phyloP scores from a whole-genome alignment of 2,113 vertebrate species.

The Ciconia boyciana region DNA sequence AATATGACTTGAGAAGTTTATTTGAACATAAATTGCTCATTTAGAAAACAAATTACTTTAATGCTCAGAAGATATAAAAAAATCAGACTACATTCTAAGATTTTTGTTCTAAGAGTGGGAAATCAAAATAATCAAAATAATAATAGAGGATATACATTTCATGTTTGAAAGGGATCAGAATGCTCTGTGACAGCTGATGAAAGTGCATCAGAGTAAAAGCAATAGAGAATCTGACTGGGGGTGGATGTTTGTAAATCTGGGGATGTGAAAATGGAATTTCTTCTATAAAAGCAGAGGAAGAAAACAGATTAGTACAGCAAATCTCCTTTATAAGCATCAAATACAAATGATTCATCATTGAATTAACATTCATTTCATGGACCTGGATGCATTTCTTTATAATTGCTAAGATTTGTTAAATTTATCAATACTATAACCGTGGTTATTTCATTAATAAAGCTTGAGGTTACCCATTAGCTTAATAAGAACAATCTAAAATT shows the following conservation, averaged over 20 bases:
- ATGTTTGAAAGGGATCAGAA: background rate
- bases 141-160: background rate
- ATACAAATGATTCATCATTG: background rate
- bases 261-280: background rate
- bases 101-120: background rate
- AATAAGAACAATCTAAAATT: constrained; percentile 27
- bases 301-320: background rate
- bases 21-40: background rate
- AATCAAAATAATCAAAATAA: background rate
- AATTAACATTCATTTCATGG: constrained; percentile 23
- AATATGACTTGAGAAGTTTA: background rate
- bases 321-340: background rate
- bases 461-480: constrained; percentile 13
- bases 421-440: constrained; percentile 35
- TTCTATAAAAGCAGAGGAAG: background rate
- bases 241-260: background rate
- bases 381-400: constrained; percentile 4
- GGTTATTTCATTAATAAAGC: constrained; percentile 37
- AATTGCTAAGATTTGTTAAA: constrained; percentile 35
- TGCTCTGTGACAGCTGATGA: background rate
- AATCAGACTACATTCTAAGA: background rate
- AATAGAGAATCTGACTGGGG: background rate
- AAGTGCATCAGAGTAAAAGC: background rate
- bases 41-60: background rate
- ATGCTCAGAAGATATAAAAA: background rate